Evolutionary conservation across 1,140 invertebrate genomes (phyloP).

Genomic region (Drosophila tani): DNA sequence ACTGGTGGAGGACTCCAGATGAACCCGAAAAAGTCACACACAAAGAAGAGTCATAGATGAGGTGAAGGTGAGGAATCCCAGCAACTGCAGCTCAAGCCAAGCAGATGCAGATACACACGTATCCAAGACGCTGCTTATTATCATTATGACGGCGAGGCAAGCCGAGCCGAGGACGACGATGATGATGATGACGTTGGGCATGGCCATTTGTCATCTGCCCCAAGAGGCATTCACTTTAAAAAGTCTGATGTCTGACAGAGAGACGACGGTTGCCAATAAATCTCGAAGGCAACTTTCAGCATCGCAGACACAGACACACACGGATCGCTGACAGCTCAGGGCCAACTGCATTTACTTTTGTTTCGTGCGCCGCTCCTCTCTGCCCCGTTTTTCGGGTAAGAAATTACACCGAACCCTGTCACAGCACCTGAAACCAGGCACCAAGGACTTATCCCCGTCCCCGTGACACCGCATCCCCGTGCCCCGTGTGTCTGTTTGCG

Average conservation of each 20-base stretch:
- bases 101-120: constrained; percentile 35
- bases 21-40: neutral
- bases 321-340: constrained; percentile 74
- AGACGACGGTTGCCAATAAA: constrained; percentile 77
- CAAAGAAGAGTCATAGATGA: neutral
- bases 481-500: neutral
- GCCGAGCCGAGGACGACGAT: constrained; percentile 24
- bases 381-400: constrained; percentile 64
- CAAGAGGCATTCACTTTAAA: constrained; percentile 79
- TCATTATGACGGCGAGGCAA: constrained; percentile 31
- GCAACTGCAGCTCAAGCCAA: constrained; percentile 3
- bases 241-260: constrained; percentile 61
- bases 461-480: neutral
- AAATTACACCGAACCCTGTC: constrained; percentile 69
- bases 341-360: constrained; percentile 82
- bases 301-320: constrained; percentile 53
- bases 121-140: constrained; percentile 27
- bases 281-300: constrained; percentile 76
- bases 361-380: constrained; percentile 40
- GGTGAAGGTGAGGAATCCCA: constrained; percentile 6
- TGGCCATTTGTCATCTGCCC: constrained; percentile 70
- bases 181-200: constrained; percentile 48
- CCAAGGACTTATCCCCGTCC: constrained; percentile 68
- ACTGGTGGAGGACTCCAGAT: constrained; percentile 5
- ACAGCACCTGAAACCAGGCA: constrained; percentile 70